Evolutionary conservation across 2,113 vertebrate genomes (phyloP).

Genomic region (Mirza zaza): DNA sequence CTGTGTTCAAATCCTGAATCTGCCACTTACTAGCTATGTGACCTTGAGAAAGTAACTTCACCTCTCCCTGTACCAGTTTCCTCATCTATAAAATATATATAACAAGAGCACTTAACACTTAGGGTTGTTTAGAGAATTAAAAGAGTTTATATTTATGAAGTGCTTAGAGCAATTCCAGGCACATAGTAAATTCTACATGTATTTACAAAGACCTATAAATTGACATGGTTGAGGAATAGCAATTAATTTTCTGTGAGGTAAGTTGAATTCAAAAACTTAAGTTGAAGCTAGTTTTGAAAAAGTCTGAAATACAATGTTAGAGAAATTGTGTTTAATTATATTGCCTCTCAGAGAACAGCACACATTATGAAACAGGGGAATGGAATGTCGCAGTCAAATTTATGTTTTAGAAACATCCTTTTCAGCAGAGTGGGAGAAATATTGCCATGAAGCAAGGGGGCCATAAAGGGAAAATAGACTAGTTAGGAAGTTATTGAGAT

Average conservation of each 20-base stretch:
- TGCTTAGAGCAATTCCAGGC: background rate
- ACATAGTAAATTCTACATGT: background rate
- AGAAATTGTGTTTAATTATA: constrained; percentile 29
- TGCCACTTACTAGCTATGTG: background rate
- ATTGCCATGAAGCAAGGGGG: background rate
- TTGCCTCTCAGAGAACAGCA: background rate
- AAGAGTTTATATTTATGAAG: background rate
- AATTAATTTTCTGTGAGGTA: background rate
- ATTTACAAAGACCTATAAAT: background rate
- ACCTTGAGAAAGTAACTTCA: background rate
- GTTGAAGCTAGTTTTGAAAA: background rate
- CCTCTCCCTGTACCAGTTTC: background rate
- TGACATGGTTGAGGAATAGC: background rate
- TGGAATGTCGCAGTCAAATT: background rate
- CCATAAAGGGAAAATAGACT: background rate
- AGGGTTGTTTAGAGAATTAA: background rate
- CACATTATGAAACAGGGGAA: background rate
- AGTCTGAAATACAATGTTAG: background rate
- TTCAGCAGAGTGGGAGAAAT: background rate
- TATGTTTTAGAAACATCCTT: background rate
- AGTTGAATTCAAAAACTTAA: background rate
- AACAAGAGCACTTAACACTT: background rate
- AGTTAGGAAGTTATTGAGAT: background rate
- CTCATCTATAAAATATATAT: background rate
- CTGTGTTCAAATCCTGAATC: background rate